A percentile compares a stretch with the other conserved stretches of the same genome.
Conservation (phyloP, 2,113 vertebrate species). For the Prionailurus viverrinus region DNA sequence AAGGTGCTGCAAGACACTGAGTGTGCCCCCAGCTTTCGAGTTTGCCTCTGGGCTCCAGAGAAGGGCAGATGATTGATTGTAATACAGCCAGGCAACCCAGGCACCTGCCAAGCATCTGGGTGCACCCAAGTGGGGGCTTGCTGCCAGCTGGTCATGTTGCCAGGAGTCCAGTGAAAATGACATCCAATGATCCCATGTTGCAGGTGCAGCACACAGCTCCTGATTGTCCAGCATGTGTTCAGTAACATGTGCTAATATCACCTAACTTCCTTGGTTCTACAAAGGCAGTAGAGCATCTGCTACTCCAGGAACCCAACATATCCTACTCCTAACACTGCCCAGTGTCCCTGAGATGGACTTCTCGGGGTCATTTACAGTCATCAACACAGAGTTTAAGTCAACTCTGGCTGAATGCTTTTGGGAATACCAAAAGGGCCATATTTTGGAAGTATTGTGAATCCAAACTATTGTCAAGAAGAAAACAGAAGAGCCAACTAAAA, state of each 20-base stretch:
- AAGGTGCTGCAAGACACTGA: neutral
- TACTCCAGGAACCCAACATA: neutral
- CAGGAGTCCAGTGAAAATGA: neutral
- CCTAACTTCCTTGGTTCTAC: neutral
- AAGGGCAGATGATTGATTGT: neutral
- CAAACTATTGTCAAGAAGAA: conserved; percentile 35
- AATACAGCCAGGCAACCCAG: neutral
- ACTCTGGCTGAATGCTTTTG: neutral
- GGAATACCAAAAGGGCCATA: neutral
- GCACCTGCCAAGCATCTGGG: neutral
- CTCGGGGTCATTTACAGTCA: neutral
- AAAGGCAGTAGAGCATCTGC: neutral
- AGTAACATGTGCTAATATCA: neutral
- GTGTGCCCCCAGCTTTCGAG: neutral
- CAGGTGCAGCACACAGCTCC: neutral
- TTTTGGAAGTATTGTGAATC: neutral
- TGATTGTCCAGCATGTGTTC: fast-evolving
- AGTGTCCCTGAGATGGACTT: neutral
- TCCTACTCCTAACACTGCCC: neutral
- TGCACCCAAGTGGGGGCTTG: neutral
- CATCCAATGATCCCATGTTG: neutral
- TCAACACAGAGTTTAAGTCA: neutral
- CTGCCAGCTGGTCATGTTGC: neutral
- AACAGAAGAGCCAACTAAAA: neutral
- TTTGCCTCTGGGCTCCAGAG: neutral